phyloP scores from a whole-genome alignment of 2,888 invertebrate species.

The Serripes groenlandicus region DNA sequence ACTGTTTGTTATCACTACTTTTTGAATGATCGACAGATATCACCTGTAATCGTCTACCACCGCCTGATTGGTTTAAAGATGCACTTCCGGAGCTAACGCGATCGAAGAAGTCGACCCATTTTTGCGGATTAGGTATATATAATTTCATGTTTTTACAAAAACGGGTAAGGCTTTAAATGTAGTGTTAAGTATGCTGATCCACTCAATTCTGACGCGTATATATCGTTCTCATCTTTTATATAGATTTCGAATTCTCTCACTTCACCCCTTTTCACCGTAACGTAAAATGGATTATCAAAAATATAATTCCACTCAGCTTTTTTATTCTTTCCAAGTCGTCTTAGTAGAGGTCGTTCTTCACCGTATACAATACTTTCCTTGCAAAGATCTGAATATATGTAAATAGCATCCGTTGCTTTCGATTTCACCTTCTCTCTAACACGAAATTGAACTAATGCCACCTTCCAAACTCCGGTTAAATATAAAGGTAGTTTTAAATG shows the following conservation, averaged over 20 bases:
- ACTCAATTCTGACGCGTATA: not conserved
- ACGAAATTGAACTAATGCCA: constrained; percentile 7
- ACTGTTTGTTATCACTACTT: not conserved
- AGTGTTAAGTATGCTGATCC: constrained; percentile 28
- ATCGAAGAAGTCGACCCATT: constrained; percentile 55
- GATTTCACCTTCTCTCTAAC: not conserved
- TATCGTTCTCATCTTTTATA: constrained; percentile 39
- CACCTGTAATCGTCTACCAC: constrained; percentile 28
- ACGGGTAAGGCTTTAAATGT: constrained; percentile 41
- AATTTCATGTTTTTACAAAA: constrained; percentile 36
- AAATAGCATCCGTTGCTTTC: not conserved
- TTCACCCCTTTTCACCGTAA: constrained; percentile 36
- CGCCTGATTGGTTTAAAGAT: constrained; percentile 34
- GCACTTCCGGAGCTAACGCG: constrained; percentile 31
- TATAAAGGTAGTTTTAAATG: constrained; percentile 1
- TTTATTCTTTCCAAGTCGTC: constrained; percentile 45
- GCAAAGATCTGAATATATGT: constrained; percentile 10
- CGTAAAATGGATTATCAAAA: constrained; percentile 37
- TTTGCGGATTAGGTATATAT: constrained; percentile 63
- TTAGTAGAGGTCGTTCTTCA: constrained; percentile 38
- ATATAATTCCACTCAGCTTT: constrained; percentile 31
- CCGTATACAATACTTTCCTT: constrained; percentile 47
- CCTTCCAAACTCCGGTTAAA: constrained; percentile 12
- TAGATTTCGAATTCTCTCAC: constrained; percentile 46
- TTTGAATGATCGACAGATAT: constrained; percentile 26